Conservation (phyloP, 2,797 vertebrate genomes). For the Anguilla pacifica region DNA sequence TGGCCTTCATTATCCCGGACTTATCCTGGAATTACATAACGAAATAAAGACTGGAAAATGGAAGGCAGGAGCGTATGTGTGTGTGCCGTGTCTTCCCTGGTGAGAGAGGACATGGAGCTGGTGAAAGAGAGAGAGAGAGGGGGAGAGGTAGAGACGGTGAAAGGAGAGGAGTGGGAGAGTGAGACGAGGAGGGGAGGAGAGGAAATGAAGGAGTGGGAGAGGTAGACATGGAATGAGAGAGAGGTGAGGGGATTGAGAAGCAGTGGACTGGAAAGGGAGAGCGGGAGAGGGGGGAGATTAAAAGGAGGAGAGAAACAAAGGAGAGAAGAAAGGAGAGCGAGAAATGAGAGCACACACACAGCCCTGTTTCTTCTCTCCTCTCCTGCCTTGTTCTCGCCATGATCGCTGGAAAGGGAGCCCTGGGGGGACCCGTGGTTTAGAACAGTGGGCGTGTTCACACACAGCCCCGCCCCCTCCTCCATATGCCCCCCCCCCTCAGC, state of each 20-base stretch:
- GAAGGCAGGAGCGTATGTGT: too few species aligned
- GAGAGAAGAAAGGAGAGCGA: too few species aligned
- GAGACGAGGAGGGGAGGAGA: too few species aligned
- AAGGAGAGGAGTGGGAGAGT: not conserved
- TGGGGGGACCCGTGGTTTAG: not conserved
- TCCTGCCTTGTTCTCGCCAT: not conserved
- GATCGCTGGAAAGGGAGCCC: not conserved
- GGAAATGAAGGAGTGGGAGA: too few species aligned
- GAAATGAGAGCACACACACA: too few species aligned
- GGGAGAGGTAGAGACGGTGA: not conserved
- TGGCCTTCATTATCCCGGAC: not conserved
- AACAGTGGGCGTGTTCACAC: not conserved
- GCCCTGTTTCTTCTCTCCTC: too few species aligned
- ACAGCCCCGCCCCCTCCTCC: not conserved
- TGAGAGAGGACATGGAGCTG: not conserved
- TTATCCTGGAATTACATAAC: not conserved
- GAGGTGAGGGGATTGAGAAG: too few species aligned
- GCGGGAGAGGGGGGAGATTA: too few species aligned
- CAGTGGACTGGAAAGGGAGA: not conserved
- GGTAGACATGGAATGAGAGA: too few species aligned
- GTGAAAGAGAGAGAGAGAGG: constrained; percentile 5
- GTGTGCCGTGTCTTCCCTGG: not conserved
- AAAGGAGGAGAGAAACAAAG: too few species aligned
- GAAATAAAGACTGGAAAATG: not conserved
- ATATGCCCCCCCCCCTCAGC: not conserved